Percentiles rank a stretch among this genome's conserved stretches.
These are phyloP conservation scores for Bungarus multicinctus DNA, from an alignment of 2,113 vertebrate genomes.

Conservation along the genomic window DNA sequence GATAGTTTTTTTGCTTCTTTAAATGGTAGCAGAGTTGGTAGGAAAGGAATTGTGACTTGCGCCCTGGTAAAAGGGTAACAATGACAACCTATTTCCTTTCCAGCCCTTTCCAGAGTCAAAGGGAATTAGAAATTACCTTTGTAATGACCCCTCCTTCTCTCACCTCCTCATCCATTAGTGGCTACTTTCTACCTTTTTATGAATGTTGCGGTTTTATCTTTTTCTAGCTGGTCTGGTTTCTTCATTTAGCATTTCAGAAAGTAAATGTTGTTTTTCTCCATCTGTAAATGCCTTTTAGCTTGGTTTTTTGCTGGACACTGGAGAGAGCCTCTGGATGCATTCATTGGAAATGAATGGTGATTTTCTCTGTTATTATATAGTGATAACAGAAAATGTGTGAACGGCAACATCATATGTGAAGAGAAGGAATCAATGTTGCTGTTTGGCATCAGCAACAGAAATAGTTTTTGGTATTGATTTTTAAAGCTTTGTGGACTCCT, in stretches of 20 bases:
- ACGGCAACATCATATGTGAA: not conserved
- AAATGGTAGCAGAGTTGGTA: not conserved
- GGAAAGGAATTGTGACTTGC: not conserved
- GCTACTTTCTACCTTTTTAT: not conserved
- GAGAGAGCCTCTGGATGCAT: not conserved
- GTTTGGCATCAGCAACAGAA: not conserved
- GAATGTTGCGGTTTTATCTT: not conserved
- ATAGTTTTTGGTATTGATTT: not conserved
- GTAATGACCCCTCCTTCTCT: not conserved
- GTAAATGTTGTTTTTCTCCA: not conserved
- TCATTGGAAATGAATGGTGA: not conserved
- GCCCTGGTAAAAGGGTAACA: not conserved
- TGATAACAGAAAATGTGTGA: not conserved
- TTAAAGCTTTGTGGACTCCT: rapidly evolving
- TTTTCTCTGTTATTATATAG: rapidly evolving
- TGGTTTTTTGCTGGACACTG: not conserved
- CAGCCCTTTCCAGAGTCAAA: not conserved
- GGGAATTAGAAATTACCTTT: not conserved
- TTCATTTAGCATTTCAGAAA: not conserved
- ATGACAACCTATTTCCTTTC: not conserved
- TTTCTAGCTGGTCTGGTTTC: not conserved
- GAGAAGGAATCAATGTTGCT: not conserved
- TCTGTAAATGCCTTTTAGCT: not conserved
- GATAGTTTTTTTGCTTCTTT: not conserved
- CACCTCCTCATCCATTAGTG: not conserved